Evolutionary conservation across 2,797 vertebrate genomes (phyloP).

Genomic region (Jordanella pulchra): DNA sequence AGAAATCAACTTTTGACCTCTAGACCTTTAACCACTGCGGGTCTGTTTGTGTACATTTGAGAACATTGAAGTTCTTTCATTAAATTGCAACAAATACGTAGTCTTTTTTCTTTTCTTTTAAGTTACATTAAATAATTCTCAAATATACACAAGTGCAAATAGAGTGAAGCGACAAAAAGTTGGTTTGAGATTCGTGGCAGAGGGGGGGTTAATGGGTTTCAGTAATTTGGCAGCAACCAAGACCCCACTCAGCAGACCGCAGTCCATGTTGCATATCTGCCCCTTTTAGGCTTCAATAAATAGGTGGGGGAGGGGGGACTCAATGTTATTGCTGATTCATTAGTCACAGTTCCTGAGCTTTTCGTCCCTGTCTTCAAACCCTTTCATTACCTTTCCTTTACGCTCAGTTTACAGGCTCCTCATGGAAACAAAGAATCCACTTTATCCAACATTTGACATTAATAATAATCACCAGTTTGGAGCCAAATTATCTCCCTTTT

Average conservation of each 20-base stretch:
- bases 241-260: slow-evolving; percentile 34
- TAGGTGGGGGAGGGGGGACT: slow-evolving; percentile 12
- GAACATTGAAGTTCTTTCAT: slow-evolving; percentile 31
- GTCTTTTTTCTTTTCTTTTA: slow-evolving; percentile 26
- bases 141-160: slow-evolving; percentile 71
- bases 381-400: slow-evolving; percentile 18
- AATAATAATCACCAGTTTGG: slow-evolving; percentile 14
- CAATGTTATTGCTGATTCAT: slow-evolving; percentile 68
- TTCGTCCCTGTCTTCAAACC: slow-evolving; percentile 47
- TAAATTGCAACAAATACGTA: slow-evolving; percentile 8
- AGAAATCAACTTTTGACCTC: slow-evolving; percentile 54
- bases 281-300: slow-evolving; percentile 34
- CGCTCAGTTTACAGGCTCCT: background rate
- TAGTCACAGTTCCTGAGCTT: slow-evolving; percentile 69
- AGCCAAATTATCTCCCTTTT: slow-evolving; percentile 12
- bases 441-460: slow-evolving; percentile 13
- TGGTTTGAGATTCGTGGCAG: slow-evolving; percentile 58
- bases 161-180: slow-evolving; percentile 43
- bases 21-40: slow-evolving; percentile 9
- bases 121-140: slow-evolving; percentile 68
- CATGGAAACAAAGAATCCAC: background rate
- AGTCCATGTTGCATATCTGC: slow-evolving; percentile 45
- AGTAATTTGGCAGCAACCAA: slow-evolving; percentile 66
- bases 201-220: slow-evolving; percentile 1
- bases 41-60: slow-evolving; percentile 62